Evolutionary conservation across 1,140 invertebrate species (phyloP).

Genomic region (Aphaenogaster floridana): DNA sequence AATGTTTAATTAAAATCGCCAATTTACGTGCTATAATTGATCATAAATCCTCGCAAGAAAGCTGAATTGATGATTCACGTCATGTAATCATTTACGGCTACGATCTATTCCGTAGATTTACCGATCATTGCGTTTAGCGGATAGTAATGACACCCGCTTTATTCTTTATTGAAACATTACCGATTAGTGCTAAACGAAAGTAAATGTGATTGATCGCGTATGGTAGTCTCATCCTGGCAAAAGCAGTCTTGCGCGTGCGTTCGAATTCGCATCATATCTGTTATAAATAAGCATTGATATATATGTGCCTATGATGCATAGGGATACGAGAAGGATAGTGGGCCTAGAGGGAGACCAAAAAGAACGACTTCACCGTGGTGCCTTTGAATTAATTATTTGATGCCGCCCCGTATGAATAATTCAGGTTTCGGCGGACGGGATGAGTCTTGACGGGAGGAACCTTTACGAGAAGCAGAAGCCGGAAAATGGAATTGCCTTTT

Average conservation of each 20-base stretch:
- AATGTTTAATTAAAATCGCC: not conserved
- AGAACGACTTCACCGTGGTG: conserved; percentile 60
- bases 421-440: conserved; percentile 63
- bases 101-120: conserved; percentile 41
- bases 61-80: not conserved
- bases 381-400: conserved; percentile 79
- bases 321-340: conserved; percentile 6
- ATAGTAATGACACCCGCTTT: not conserved
- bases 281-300: conserved; percentile 65
- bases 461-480: not conserved
- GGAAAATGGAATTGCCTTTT: conserved; percentile 72
- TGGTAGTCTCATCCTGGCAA: conserved; percentile 53
- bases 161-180: conserved; percentile 69
- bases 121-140: conserved; percentile 24
- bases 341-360: conserved; percentile 44
- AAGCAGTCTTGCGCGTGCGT: conserved; percentile 14
- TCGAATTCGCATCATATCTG: conserved; percentile 5
- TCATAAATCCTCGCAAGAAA: not conserved
- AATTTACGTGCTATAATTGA: not conserved
- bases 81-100: not conserved
- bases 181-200: conserved; percentile 48
- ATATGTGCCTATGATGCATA: not conserved
- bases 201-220: conserved; percentile 54
- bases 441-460: conserved; percentile 57
- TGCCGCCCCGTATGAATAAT: conserved; percentile 74